Evolutionary conservation across 2,113 vertebrate species (phyloP), one percentile per base, ranked within the genome.

Genomic region (Ia io): DNA sequence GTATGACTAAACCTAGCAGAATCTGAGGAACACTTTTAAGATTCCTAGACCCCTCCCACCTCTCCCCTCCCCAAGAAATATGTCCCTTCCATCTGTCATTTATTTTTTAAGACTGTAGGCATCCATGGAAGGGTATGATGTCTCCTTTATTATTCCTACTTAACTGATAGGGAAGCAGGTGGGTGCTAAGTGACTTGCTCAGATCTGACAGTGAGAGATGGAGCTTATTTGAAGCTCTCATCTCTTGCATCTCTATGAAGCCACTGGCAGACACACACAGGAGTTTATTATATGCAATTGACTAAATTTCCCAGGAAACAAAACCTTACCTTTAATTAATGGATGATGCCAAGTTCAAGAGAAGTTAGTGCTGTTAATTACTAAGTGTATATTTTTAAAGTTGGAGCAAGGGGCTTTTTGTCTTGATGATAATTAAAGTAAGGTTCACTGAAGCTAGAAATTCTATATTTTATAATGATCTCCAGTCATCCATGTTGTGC

Each of bases 241-340:
- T 16, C 49, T 49, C 49, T 49, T 71, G 28, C 49, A 12, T 94
- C n/a, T 79, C 84, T 84, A 40, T 77, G 23, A 77, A 95, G 63
- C 44, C 9, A 37, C 17, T 42, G 37, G 56, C 30, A 86, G 49
- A 88, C 13, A 84, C 42, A 88, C 9, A 71, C 61, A 53, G 32
- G 49, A 35, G n/a, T 35, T 73, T 74, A 95, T 91, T 95, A 94
- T 76, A 80, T 76, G 35, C 56, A 96, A 95, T 97, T 92, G 90
- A 61, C 37, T 88, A 69, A 94, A 95, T 93, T 88, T 69, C 28
- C 44, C 88, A 92, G 56, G 51, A 74, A 95, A 93, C 6, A 93
- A 73, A 97, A 86, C 2, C 12, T 83, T 92, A 80, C 37, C 47
- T 88, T 93, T 97, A 95, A 95, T 96, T 93, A 93, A 92, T 86